phyloP scores from a whole-genome alignment of 2,888 invertebrate species.

The Lacanobia wlatinum region DNA sequence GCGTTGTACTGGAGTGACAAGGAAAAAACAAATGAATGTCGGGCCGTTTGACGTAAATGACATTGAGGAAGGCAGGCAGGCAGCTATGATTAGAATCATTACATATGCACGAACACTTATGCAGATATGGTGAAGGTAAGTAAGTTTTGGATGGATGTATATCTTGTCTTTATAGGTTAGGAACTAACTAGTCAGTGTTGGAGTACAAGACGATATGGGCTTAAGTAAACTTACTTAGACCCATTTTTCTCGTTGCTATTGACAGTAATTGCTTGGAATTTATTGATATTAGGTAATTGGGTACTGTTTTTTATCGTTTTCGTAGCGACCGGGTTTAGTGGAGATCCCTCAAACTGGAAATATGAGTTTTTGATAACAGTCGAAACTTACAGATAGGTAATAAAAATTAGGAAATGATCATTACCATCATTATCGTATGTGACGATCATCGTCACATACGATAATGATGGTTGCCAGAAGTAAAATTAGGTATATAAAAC shows the following conservation, averaged over 20 bases:
- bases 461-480: too few relatives aligned
- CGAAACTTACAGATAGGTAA: neutral
- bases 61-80: conserved; percentile 57
- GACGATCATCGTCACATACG: too few relatives aligned
- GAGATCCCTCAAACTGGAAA: too few relatives aligned
- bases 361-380: neutral
- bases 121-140: conserved; percentile 9
- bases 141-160: neutral
- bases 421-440: too few relatives aligned
- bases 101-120: conserved; percentile 57
- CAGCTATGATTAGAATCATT: conserved; percentile 61
- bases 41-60: conserved; percentile 69
- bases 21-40: conserved; percentile 78
- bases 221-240: too few relatives aligned
- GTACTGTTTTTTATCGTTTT: too few relatives aligned
- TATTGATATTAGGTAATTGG: too few relatives aligned
- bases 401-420: neutral
- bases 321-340: too few relatives aligned
- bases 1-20: conserved; percentile 72
- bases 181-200: too few relatives aligned
- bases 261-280: too few relatives aligned
- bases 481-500: neutral
- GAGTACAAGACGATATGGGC: too few relatives aligned
- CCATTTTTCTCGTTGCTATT: too few relatives aligned
- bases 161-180: neutral